A percentile compares a stretch with the other conserved stretches of the same genome.
phyloP scores from a whole-genome alignment of 2,113 vertebrate genomes.

The Cynocephalus volans region DNA sequence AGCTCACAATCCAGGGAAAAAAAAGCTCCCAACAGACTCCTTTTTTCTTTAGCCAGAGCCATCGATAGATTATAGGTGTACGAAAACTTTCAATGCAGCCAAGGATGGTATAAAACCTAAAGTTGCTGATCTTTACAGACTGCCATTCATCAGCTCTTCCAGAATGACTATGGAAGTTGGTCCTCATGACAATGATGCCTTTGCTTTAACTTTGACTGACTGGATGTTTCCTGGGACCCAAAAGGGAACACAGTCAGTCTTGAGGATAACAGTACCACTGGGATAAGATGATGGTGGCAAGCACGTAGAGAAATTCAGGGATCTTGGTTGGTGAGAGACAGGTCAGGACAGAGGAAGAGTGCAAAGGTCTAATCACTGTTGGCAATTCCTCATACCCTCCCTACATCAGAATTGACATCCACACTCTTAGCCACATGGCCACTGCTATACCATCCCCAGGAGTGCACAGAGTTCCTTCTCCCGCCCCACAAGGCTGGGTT shows the following conservation, averaged over 20 bases:
- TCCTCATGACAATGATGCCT: neutral
- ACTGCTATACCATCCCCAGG: accelerated
- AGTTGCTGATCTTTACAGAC: neutral
- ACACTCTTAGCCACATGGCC: accelerated
- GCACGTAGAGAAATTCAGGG: neutral
- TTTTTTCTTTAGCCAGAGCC: neutral
- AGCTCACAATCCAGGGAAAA: neutral
- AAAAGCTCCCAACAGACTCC: neutral
- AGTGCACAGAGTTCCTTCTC: too few relatives aligned
- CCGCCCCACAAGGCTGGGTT: accelerated
- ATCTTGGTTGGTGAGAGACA: too few relatives aligned
- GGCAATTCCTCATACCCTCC: neutral
- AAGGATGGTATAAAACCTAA: neutral
- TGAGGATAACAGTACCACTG: accelerated
- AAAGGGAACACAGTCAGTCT: neutral
- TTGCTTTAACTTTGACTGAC: neutral
- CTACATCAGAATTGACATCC: neutral
- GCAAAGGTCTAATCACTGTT: neutral
- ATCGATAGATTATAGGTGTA: accelerated
- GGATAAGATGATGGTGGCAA: too few relatives aligned
- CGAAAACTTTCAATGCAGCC: neutral
- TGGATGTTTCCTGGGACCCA: neutral
- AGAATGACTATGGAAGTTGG: neutral
- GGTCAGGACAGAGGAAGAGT: accelerated
- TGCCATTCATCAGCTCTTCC: accelerated